These are phyloP conservation scores for Porites cylindrica DNA, from an alignment of 92 coral and sea anemone species.

Conservation along the genomic window DNA sequence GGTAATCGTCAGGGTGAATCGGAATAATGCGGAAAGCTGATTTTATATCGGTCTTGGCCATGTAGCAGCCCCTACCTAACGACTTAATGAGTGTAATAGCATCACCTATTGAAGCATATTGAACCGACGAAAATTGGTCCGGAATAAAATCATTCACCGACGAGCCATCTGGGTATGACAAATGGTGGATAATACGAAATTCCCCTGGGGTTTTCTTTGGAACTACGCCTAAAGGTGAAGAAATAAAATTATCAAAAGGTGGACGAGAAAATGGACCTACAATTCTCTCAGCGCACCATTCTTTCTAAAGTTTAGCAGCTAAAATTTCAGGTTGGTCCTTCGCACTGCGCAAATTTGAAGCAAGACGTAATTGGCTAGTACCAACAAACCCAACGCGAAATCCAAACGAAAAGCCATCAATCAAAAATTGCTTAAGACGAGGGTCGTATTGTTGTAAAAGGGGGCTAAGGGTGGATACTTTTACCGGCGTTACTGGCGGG, in stretches of 20 bases:
- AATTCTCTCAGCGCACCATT: conserved; percentile 54
- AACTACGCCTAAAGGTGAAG: conserved; percentile 49
- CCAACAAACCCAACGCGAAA: conserved; percentile 4
- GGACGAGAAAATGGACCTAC: conserved; percentile 69
- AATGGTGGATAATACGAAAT: conserved; percentile 72
- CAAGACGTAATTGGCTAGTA: background rate
- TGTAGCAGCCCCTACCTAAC: conserved; percentile 13
- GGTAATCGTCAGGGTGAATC: conserved; percentile 56
- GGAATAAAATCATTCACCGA: conserved; percentile 46
- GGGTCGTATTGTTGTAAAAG: conserved; percentile 13
- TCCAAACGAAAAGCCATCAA: conserved; percentile 32
- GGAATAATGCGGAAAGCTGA: conserved; percentile 29
- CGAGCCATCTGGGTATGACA: conserved; percentile 55
- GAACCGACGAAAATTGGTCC: conserved; percentile 29
- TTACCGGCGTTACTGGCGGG: background rate
- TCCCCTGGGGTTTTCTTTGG: conserved; percentile 65
- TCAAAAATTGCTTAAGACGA: background rate
- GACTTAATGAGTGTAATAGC: conserved; percentile 28
- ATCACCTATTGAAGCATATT: conserved; percentile 35
- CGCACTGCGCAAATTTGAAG: too few species aligned
- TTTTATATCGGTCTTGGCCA: too few species aligned
- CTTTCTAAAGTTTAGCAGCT: conserved; percentile 60
- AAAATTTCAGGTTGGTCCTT: conserved; percentile 13
- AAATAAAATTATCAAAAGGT: conserved; percentile 64
- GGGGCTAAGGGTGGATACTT: background rate